Evolutionary conservation across 2,797 vertebrate species (phyloP), one percentile per base, ranked within the genome.

Genomic region (Echeneis naucrates): DNA sequence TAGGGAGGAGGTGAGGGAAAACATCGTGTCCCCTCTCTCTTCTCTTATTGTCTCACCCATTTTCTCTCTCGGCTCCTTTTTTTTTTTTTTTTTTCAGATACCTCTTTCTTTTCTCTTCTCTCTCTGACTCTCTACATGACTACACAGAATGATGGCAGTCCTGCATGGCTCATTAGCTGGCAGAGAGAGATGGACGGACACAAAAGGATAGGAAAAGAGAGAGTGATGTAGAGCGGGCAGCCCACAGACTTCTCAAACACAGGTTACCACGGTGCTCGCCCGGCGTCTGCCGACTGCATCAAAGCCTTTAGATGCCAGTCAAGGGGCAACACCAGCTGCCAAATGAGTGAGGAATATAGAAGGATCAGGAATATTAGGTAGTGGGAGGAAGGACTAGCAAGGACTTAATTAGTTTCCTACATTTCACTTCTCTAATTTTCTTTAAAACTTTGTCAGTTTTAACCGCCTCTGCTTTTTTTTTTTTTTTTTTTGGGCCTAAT

Each of bases 1-100:
- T 96, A 96, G 94, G 92, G 94, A 91, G 92, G 95, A 96, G 95
- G 95, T 95, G 95, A 96, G 93, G 95, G 95, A 95, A 95, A 96
- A 94, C 95, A 95, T 95, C 91, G 89, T 95, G 95, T 92, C 87
- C 77, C 85, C 75, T 26, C 88, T 88, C 81, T 83, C 84, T 81
- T 72, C 73, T 76, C 72, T 85, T 71, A 23, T 76, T 51, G 77
- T 85, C 86, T 85, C 80, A 81, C 79, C 87, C 84, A 32, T 75
- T 84, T 84, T 87, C 79, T 80, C 78, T 87, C 40, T 68, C 58
- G 38, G 53, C 57, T 44, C 45, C 1, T 14, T n/a, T 23, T 5
- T 30, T 16, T 63, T 59, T 26, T 53, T 56, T n/a, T 48, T n/a
- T 42, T 7, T 27, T n/a, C n/a, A n/a, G 21, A n/a, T 13, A 9